Evolutionary conservation across 2,113 vertebrate species (phyloP).

Genomic region (Corynorhinus townsendii): DNA sequence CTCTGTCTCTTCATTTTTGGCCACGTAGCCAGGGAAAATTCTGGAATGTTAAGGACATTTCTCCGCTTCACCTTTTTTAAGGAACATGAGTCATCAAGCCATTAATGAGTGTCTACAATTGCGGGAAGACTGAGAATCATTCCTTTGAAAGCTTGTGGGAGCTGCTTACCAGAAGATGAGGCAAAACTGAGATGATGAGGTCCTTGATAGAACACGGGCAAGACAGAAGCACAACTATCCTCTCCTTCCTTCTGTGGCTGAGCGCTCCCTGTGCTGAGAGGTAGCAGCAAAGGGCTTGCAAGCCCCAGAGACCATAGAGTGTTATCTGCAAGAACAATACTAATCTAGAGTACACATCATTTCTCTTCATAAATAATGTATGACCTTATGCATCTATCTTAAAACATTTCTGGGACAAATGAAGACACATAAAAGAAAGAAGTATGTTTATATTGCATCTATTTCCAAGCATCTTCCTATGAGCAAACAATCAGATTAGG

Average conservation of each 20-base stretch:
- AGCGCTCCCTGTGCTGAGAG: background rate
- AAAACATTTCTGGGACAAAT: background rate
- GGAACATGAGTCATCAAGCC: background rate
- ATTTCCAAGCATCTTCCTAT: background rate
- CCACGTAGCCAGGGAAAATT: background rate
- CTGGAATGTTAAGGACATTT: background rate
- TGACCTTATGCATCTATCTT: background rate
- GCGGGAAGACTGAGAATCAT: background rate
- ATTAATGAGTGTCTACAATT: background rate
- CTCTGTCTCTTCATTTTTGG: background rate
- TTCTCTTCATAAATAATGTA: background rate
- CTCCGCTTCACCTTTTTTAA: background rate
- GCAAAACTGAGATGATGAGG: background rate
- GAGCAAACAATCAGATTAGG: background rate
- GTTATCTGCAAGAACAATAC: background rate
- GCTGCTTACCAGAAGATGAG: background rate
- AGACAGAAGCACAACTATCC: background rate
- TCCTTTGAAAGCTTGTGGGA: background rate
- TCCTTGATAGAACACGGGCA: background rate
- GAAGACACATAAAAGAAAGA: background rate
- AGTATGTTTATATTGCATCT: background rate
- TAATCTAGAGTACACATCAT: background rate
- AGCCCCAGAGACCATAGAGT: too few species aligned
- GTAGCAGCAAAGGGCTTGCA: background rate
- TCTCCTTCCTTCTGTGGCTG: background rate